Evolutionary conservation across 1,140 invertebrate genomes (phyloP).

Genomic region (Proales similis): DNA sequence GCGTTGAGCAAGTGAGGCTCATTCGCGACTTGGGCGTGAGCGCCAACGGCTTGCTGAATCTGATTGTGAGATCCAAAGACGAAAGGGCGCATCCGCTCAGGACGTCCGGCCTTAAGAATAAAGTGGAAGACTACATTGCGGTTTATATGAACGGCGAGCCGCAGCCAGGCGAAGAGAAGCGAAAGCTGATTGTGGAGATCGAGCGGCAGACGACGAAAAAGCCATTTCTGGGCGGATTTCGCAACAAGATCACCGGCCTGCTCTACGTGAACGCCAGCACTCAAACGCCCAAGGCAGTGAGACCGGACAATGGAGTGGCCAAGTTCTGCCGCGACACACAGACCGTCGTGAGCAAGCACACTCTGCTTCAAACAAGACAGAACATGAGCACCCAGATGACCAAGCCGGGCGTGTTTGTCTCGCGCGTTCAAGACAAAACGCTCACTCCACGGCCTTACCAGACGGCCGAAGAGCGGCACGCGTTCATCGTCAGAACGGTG

Average conservation of each 20-base stretch:
- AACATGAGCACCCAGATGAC: slow-evolving; percentile 54
- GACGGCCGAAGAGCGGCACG: slow-evolving; percentile 48
- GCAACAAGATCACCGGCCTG: slow-evolving; percentile 45
- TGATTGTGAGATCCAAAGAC: slow-evolving; percentile 51
- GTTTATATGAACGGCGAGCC: too few species aligned
- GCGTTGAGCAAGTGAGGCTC: too few species aligned
- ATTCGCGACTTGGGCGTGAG: slow-evolving; percentile 51
- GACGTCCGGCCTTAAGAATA: slow-evolving; percentile 43
- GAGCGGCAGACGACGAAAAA: slow-evolving; percentile 48
- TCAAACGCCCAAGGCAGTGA: slow-evolving; percentile 47
- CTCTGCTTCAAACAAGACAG: slow-evolving; percentile 48
- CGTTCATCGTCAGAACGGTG: slow-evolving; percentile 33
- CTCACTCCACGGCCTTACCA: slow-evolving; percentile 49
- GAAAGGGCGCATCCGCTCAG: slow-evolving; percentile 50
- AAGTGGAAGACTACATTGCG: too few species aligned
- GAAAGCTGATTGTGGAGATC: slow-evolving; percentile 51
- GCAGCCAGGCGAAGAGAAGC: too few species aligned
- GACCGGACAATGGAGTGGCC: slow-evolving; percentile 42
- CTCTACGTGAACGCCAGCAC: slow-evolving; percentile 51
- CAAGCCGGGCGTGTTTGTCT: slow-evolving; percentile 49
- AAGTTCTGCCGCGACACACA: slow-evolving; percentile 50
- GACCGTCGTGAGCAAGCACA: slow-evolving; percentile 46
- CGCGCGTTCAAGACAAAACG: slow-evolving; percentile 47
- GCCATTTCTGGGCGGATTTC: slow-evolving; percentile 51
- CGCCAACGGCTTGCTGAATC: slow-evolving; percentile 52